Evolutionary conservation across 53 echinoderm and acorn worm species (phyloP).

Genomic region (Astropecten irregularis): DNA sequence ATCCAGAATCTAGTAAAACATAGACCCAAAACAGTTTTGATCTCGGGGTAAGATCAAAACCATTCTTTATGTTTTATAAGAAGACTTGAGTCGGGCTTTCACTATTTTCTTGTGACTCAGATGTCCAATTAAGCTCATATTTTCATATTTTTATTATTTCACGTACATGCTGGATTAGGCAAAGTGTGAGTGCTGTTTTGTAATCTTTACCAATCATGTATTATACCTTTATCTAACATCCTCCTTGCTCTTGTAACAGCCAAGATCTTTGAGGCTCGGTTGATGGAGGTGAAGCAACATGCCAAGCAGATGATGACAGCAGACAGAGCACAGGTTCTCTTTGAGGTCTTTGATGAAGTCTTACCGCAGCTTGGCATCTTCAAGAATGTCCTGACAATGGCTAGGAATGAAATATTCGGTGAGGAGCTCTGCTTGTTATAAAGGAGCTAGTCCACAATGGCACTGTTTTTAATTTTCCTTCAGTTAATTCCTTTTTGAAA

Average conservation of each 20-base stretch:
- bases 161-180: no score
- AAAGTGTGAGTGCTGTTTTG: no score
- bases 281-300: conserved; percentile 78
- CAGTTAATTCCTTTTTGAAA: neutral
- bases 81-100: no score
- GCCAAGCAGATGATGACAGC: conserved; percentile 59
- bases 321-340: conserved; percentile 73
- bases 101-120: no score
- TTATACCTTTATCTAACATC: no score
- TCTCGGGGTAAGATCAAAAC: no score
- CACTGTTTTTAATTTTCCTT: neutral
- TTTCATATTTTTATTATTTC: no score
- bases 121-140: no score
- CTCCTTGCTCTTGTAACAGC: conserved; percentile 47
- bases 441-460: neutral
- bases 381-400: conserved; percentile 84
- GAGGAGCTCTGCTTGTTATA: neutral
- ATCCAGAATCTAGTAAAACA: no score
- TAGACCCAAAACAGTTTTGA: no score
- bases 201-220: no score
- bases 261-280: conserved; percentile 84
- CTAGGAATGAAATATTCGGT: conserved; percentile 95
- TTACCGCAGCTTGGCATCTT: conserved; percentile 89
- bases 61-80: no score
- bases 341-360: conserved; percentile 94